Percentiles rank a stretch among this genome's conserved stretches.
These are phyloP conservation scores for Cyanocitta stelleri DNA, from an alignment of 2,113 vertebrate species.

Conservation along the genomic window DNA sequence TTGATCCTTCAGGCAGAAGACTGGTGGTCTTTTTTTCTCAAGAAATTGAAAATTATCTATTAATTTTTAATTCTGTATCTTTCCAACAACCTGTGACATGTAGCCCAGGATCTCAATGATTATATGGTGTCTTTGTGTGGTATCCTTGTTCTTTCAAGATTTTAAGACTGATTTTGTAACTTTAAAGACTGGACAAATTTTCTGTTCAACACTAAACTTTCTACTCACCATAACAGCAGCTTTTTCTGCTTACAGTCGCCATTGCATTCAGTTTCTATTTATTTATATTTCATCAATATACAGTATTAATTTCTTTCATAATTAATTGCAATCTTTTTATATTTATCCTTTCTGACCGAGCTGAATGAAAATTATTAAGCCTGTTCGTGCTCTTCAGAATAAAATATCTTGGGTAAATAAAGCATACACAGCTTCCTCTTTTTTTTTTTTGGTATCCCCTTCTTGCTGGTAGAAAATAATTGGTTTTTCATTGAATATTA, in stretches of 20 bases:
- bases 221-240: not conserved
- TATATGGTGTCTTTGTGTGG: not conserved
- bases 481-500: not conserved
- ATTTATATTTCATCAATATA: not conserved
- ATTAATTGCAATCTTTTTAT: not conserved
- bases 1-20: not conserved
- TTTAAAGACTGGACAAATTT: not conserved
- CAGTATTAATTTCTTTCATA: not conserved
- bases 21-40: not conserved
- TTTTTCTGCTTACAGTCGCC: not conserved
- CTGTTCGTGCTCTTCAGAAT: not conserved
- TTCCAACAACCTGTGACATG: not conserved
- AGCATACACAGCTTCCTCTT: rapidly evolving
- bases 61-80: not conserved
- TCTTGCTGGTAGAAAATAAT: not conserved
- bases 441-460: rapidly evolving
- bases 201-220: not conserved
- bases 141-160: not conserved
- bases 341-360: not conserved
- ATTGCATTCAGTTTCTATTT: not conserved
- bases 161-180: not conserved
- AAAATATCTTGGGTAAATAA: not conserved
- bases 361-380: not conserved
- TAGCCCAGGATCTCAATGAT: not conserved
- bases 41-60: not conserved